Percentiles rank a stretch among this genome's conserved stretches.
phyloP scores from a whole-genome alignment of 2,888 invertebrate species.

The Mermis nigrescens region DNA sequence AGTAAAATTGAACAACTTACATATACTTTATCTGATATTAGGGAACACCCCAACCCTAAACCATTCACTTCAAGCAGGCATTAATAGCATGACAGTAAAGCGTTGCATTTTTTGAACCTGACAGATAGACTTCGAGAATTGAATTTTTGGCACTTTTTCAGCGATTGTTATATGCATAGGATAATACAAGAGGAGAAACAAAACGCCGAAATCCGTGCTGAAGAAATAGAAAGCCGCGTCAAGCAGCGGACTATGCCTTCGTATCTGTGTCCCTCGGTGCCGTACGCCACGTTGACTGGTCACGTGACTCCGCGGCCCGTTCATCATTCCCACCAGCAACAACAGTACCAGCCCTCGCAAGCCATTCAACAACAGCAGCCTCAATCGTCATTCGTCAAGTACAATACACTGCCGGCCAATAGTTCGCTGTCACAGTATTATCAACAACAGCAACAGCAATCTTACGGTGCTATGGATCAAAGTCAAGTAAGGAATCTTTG shows the following conservation, averaged over 20 bases:
- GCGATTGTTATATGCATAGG: no score
- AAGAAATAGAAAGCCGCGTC: slow-evolving; percentile 85
- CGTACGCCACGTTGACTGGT: background rate
- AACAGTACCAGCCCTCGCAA: slow-evolving; percentile 49
- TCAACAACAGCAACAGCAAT: no score
- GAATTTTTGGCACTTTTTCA: no score
- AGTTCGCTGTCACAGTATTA: slow-evolving; percentile 71
- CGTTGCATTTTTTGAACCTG: no score
- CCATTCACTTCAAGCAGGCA: no score
- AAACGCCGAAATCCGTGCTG: slow-evolving; percentile 70
- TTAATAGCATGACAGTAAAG: no score
- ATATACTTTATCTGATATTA: no score
- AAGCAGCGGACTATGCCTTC: background rate
- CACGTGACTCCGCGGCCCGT: background rate
- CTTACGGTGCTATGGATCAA: slow-evolving; percentile 4
- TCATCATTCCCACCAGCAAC: background rate
- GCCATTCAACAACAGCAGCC: slow-evolving; percentile 60
- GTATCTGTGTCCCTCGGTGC: background rate
- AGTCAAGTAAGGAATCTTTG: slow-evolving; percentile 10
- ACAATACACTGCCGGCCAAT: slow-evolving; percentile 79
- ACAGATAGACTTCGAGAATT: no score
- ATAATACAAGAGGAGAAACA: slow-evolving; percentile 69
- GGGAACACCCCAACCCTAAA: no score
- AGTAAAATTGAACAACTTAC: no score
- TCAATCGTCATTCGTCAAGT: slow-evolving; percentile 46